Evolutionary conservation across 2,888 invertebrate genomes (phyloP).

Genomic region (Rhimphoctona megacephalus): DNA sequence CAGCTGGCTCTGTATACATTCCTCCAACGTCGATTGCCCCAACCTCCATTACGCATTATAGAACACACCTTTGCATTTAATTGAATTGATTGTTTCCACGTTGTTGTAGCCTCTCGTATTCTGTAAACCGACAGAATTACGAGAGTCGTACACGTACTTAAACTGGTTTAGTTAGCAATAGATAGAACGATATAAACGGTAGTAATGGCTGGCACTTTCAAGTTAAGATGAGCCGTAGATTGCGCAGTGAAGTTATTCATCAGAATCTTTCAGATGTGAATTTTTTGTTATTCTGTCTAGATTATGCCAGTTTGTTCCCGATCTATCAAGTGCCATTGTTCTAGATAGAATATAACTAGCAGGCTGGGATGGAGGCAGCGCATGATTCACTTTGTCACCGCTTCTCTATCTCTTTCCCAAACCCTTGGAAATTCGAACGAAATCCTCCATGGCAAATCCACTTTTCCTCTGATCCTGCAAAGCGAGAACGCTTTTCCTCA

Average conservation of each 20-base stretch:
- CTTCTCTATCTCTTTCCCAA: constrained; percentile 41
- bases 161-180: background rate
- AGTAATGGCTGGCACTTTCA: background rate
- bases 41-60: constrained; percentile 77
- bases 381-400: constrained; percentile 66
- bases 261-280: background rate
- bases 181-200: constrained; percentile 7
- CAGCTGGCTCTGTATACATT: constrained; percentile 77
- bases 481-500: constrained; percentile 43
- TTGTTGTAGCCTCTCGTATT: constrained; percentile 72
- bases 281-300: background rate
- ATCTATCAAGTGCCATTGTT: constrained; percentile 1
- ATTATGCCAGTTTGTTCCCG: constrained; percentile 1
- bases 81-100: constrained; percentile 80
- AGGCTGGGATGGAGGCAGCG: constrained; percentile 19
- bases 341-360: background rate
- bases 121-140: constrained; percentile 69
- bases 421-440: constrained; percentile 65
- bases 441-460: constrained; percentile 73
- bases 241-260: background rate
- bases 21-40: constrained; percentile 74
- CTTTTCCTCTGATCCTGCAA: constrained; percentile 66
- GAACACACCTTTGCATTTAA: constrained; percentile 78
- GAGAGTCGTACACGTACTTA: constrained; percentile 18
- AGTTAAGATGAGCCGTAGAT: constrained; percentile 24